Percentiles rank a stretch among this genome's conserved stretches.
Evolutionary conservation across 92 coral and sea anemone species (phyloP).

Genomic region (Blastomussa wellsi): DNA sequence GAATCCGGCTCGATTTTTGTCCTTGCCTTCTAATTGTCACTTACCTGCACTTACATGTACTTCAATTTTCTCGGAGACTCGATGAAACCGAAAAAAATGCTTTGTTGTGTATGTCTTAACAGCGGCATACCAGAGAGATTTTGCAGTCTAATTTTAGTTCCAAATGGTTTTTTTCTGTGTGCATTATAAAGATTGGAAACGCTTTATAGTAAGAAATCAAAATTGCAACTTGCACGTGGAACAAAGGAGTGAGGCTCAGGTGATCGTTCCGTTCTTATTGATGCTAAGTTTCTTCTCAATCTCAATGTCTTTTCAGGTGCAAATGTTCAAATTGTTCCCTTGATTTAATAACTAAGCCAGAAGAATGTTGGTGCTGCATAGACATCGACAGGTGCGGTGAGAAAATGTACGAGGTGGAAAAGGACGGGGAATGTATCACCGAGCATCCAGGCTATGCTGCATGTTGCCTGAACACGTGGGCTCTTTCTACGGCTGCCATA

Average conservation of each 20-base stretch:
- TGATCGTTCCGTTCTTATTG: constrained; percentile 17
- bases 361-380: constrained; percentile 32
- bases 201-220: not conserved
- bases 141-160: too few species aligned
- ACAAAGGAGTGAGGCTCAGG: not conserved
- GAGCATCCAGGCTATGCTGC: constrained; percentile 44
- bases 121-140: too few species aligned
- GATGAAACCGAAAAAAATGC: not conserved
- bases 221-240: not conserved
- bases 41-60: too few species aligned
- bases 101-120: too few species aligned
- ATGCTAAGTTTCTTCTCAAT: constrained; percentile 7
- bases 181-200: too few species aligned
- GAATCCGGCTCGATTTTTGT: not conserved
- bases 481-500: constrained; percentile 35
- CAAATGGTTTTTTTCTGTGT: not conserved
- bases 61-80: constrained; percentile 5
- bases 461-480: constrained; percentile 46
- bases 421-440: constrained; percentile 22
- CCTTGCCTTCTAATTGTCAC: not conserved
- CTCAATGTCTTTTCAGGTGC: constrained; percentile 3
- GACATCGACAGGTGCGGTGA: constrained; percentile 19
- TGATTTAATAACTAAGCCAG: constrained; percentile 2
- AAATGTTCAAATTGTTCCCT: constrained; percentile 29
- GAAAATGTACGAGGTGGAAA: constrained; percentile 24